phyloP scores from a whole-genome alignment of 2,888 invertebrate species.

The Apocheima hispidaria region DNA sequence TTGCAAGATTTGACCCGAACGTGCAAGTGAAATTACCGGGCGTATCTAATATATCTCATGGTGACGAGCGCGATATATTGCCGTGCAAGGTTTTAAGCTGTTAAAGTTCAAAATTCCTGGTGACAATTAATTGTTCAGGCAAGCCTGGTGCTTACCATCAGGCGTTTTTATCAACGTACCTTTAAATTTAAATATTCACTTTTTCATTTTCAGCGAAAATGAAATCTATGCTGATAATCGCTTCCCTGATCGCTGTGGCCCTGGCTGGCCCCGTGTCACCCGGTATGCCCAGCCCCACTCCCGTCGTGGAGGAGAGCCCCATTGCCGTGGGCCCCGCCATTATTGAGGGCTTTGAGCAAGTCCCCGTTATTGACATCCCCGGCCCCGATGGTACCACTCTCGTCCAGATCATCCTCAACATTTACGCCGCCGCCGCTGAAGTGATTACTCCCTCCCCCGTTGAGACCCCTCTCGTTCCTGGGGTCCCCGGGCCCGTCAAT shows the following conservation, averaged over 20 bases:
- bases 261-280: slow-evolving; percentile 52
- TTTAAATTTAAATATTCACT: neutral
- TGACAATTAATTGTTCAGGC: too few species aligned
- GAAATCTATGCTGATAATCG: slow-evolving; percentile 57
- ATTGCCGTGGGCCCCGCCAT: slow-evolving; percentile 38
- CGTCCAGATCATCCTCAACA: slow-evolving; percentile 60
- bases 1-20: too few species aligned
- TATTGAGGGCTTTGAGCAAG: slow-evolving; percentile 30
- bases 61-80: too few species aligned
- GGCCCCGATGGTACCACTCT: slow-evolving; percentile 44
- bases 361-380: slow-evolving; percentile 35
- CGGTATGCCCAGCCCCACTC: slow-evolving; percentile 41
- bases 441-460: slow-evolving; percentile 38
- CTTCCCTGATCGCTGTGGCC: slow-evolving; percentile 55
- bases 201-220: slow-evolving; percentile 46
- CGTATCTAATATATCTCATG: too few species aligned
- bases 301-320: slow-evolving; percentile 31
- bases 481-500: slow-evolving; percentile 34
- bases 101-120: too few species aligned
- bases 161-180: too few species aligned
- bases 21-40: too few species aligned
- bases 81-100: too few species aligned
- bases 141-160: too few species aligned
- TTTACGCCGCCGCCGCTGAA: slow-evolving; percentile 45
- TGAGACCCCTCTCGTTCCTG: slow-evolving; percentile 35